Percentiles rank a stretch among this genome's conserved stretches.
Conservation (phyloP, 2,797 vertebrate species). For the Cirrhinus mrigala region DNA sequence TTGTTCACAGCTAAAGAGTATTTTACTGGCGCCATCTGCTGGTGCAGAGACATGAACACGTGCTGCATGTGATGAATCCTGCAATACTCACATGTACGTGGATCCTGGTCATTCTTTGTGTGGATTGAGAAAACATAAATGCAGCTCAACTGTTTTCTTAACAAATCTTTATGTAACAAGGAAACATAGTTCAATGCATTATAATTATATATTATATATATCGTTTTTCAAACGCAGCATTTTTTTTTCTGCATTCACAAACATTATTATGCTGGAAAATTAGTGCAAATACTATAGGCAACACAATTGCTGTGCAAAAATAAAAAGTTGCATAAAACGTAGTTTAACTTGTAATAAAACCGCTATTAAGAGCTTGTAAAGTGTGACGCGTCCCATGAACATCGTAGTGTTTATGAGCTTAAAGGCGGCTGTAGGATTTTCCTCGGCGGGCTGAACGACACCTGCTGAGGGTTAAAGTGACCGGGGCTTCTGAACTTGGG, state of each 20-base stretch:
- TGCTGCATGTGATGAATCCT: not conserved
- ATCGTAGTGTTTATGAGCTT: not conserved
- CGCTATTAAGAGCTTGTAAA: not conserved
- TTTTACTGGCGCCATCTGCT: not conserved
- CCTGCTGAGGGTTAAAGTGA: not conserved
- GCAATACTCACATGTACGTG: not conserved
- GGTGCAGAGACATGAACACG: too few relatives aligned
- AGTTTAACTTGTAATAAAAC: not conserved
- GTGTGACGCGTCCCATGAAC: not conserved
- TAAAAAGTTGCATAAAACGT: not conserved
- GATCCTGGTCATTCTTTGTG: not conserved
- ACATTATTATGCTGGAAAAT: not conserved
- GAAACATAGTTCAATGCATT: not conserved
- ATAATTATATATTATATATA: not conserved
- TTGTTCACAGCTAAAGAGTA: not conserved
- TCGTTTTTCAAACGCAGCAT: not conserved
- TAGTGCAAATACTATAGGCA: not conserved
- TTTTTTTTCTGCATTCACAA: not conserved
- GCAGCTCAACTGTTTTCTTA: not conserved
- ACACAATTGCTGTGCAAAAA: not conserved
- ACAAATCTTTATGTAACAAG: conserved; percentile 1
- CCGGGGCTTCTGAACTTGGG: conserved; percentile 37
- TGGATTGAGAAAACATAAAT: not conserved
- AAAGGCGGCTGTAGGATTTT: not conserved
- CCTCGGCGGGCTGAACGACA: not conserved